Base-by-base conservation (phyloP, 2,888 invertebrate genomes). In the Flexamia atlantica region DNA sequence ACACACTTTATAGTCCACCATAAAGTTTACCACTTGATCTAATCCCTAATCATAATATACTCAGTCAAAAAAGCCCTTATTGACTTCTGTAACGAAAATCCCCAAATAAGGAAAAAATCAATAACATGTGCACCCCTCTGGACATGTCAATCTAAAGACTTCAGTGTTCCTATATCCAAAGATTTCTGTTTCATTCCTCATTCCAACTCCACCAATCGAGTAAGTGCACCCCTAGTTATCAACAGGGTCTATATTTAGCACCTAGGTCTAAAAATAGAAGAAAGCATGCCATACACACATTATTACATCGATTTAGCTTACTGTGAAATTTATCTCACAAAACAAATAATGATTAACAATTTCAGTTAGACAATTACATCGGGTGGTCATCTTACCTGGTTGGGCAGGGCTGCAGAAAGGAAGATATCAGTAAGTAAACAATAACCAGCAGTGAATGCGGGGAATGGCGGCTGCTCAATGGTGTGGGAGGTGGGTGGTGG, bases 341-440 rank as follows among this genome's bases (percentile, higher is more conserved):
- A n/a, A n/a, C n/a, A n/a, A n/a, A n/a, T n/a, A n/a, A n/a, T n/a
- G n/a, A n/a, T n/a, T n/a, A n/a, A n/a, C n/a, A n/a, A n/a, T n/a
- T n/a, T n/a, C n/a, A n/a, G n/a, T n/a, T n/a, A n/a, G n/a, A n/a
- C n/a, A 36, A 36, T 36, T 36, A 36, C 36, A 36, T 46, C 64
- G 14, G 28, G 4, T 10, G 17, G 28, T n/a, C 1, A 12, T 25
- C 74, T 46, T 76, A 76, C 74, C 74, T 76, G 46, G n/a, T 3
- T 28, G 20, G 46, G 46, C 40, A 42, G 40, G 42, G 23, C 25
- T 46, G 46, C 42, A 76, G 46, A 42, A 76, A 76, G 32, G 32
- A 76, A 36, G 36, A 53, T 28, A 36, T 57, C 28, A 14, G 79
- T 57, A 79, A 32, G 79, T 79, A 79, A 79, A 79, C 79, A 79